Base-by-base conservation (phyloP, 2,888 invertebrate species). In the Escarpia spicata region DNA sequence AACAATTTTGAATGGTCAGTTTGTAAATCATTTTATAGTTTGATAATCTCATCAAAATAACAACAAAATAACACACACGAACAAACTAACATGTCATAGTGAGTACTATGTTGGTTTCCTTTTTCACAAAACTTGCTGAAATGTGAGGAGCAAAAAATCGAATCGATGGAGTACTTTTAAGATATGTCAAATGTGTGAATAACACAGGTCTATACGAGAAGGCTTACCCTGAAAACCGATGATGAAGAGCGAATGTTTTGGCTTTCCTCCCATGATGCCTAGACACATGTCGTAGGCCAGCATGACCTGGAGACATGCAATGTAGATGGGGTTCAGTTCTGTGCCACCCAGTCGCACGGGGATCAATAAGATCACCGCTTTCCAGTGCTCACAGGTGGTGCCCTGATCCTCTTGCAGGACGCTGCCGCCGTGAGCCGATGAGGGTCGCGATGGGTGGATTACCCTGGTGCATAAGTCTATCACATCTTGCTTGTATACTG, bases 221-320 rank as follows among this genome's bases (percentile, higher is more conserved):
- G 15, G 58, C 94, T 93, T 95, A 97, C 97, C 97, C 97, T 99
- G 99, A 96, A 98, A 98, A 92, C 99, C 99, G 94, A 99, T 97
- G 97, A 99, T 99, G 96, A 98, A 99, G 75, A 99, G 97, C 31
- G 99, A 98, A 97, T 99, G 99, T 96, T 98, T 98, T 0, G 99
- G 99, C 95, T 98, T 97, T 26, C 99, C 99, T 10, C 99, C 99
- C 95, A 99, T 98, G 92, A 99, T 98, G 43, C 99, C 99, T 95
- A 99, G 97, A 95, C 98, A 99, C 95, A 97, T 97, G 94, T 98
- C 98, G 94, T 98, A 97, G 94, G 98, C 98, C 90, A 99, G 97
- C 91, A 99, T 96, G 60, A 98, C 97, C 93, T 98, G 98, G 52
- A 99, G 97, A 96, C 98, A 98, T 26, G 98, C 98, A 19, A 98